phyloP scores from a whole-genome alignment of 2,888 invertebrate genomes.

The Metopia argyrocephala region DNA sequence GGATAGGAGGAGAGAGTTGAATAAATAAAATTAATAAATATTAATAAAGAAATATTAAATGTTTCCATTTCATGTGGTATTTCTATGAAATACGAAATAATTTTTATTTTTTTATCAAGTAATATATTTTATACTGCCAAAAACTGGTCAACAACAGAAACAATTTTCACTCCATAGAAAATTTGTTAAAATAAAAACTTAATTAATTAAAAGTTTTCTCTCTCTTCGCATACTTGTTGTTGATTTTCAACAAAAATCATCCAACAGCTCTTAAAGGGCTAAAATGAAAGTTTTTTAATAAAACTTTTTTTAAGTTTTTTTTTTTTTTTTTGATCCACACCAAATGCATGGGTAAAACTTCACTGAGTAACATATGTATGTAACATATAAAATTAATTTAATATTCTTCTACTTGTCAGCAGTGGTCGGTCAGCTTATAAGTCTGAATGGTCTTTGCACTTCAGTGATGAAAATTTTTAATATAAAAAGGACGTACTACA shows the following conservation, averaged over 20 bases:
- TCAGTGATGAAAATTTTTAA: too few relatives aligned
- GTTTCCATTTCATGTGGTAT: neutral
- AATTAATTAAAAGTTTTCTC: constrained; percentile 58
- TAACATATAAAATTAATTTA: too few relatives aligned
- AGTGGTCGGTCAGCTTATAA: too few relatives aligned
- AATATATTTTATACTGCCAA: neutral
- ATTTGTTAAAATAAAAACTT: constrained; percentile 44
- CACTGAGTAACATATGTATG: too few relatives aligned
- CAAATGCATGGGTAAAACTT: too few relatives aligned
- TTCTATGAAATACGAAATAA: constrained; percentile 8
- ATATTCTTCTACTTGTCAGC: too few relatives aligned
- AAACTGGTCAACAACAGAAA: neutral
- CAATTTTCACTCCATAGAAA: neutral
- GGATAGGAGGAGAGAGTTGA: too few relatives aligned
- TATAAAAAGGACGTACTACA: too few relatives aligned
- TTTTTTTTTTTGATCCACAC: too few relatives aligned
- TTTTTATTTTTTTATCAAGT: constrained; percentile 7
- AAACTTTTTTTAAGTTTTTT: too few relatives aligned
- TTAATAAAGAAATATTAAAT: neutral
- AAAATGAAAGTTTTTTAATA: constrained; percentile 26
- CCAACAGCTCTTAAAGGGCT: constrained; percentile 36
- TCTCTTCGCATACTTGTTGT: neutral
- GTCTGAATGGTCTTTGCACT: too few relatives aligned
- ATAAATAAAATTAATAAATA: neutral
- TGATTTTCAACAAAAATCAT: neutral